Base-by-base conservation (phyloP, 2,888 invertebrate genomes). In the Athripsodes cinereus region DNA sequence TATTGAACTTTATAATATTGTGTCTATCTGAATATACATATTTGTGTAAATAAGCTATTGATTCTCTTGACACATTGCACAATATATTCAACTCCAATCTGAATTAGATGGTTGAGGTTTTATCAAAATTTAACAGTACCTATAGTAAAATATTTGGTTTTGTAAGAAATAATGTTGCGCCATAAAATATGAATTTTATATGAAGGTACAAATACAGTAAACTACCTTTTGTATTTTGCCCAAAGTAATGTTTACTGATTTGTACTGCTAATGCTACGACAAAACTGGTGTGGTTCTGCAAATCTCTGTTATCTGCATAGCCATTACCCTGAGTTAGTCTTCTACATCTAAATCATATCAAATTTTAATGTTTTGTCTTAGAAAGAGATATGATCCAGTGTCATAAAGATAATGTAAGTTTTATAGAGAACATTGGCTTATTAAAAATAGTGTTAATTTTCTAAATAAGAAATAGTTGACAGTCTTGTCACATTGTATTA, bases 1-100 rank as follows among this genome's bases (percentile, higher is more conserved):
- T 79, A 79, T 69, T 79, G 66, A 72, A 40, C 13, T 13, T 40
- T 40, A 40, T n/a, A 16, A 40, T 11, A 11, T 8, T 11, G 16
- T 40, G 10, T 40, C 13, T 13, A 40, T 40, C 13, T 13, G 10
- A 6, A 26, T 10, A 26, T 26, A 10, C 10, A 6, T 3, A 26
- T 40, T 40, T 40, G 3, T 40, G 40, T 40, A 26, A 26, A 26
- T 26, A 26, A 3, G 10, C 26, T 26, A 26, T 26, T 26, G 10
- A 6, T 10, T 26, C 5, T 26, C 26, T 26, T 26, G 26, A 26
- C 26, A 26, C 26, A 40, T 40, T 40, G 40, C 40, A 40, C 40
- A 13, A 40, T 8, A 40, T 16, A 8, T 40, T 40, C 3, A 26
- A 26, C 26, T 3, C 26, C 10, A 26, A 26, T 26, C 16, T 40